These are phyloP conservation scores for Meghimatium bilineatum DNA, from an alignment of 2,888 invertebrate species.

Conservation along the genomic window DNA sequence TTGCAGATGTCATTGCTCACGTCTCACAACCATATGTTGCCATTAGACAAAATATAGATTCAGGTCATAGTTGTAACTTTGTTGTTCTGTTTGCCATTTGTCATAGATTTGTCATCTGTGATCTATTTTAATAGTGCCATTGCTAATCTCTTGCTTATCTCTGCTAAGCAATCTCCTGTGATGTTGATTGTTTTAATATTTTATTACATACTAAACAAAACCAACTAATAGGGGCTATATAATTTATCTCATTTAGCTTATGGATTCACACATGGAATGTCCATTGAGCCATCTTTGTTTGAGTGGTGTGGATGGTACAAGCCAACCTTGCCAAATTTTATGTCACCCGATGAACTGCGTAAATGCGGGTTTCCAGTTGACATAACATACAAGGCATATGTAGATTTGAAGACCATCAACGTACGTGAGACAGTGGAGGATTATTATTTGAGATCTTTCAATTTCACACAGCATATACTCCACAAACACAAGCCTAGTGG, in stretches of 20 bases:
- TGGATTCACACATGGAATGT: conserved; percentile 55
- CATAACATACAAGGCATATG: conserved; percentile 82
- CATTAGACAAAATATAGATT: no score
- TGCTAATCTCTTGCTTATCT: no score
- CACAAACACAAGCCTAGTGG: conserved; percentile 79
- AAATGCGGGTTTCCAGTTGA: conserved; percentile 88
- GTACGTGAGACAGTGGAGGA: conserved; percentile 82
- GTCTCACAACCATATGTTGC: no score
- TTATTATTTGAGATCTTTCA: conserved; percentile 83
- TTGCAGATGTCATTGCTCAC: no score
- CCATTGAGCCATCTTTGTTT: conserved; percentile 92
- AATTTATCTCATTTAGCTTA: conserved; percentile 51
- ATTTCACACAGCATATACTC: conserved; percentile 81
- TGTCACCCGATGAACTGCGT: conserved; percentile 82
- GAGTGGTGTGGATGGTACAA: conserved; percentile 95
- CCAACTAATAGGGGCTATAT: no score
- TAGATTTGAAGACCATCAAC: conserved; percentile 68
- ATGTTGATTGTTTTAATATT: no score
- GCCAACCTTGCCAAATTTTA: conserved; percentile 68
- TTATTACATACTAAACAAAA: no score
- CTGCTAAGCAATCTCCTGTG: no score
- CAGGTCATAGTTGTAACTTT: no score
- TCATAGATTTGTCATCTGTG: no score
- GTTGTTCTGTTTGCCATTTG: no score
- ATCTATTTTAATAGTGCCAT: no score